Conservation (phyloP, 1,140 invertebrate genomes). For the Drosophila grimshawi region DNA sequence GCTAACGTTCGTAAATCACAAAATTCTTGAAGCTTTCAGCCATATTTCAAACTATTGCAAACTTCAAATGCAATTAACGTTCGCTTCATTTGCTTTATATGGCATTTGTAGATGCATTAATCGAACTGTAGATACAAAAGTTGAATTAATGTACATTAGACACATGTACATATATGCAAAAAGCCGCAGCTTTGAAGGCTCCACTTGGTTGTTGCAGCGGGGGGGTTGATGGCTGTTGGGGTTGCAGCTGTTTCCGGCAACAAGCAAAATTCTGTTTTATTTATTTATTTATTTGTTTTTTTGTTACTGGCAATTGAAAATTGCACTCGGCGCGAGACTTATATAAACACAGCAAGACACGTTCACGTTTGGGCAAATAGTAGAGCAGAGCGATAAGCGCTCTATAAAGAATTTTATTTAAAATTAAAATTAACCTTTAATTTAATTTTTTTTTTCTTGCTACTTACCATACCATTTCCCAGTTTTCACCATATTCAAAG, state of each 20-base stretch:
- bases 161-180: not conserved
- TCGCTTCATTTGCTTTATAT: conserved; percentile 31
- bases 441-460: conserved; percentile 3
- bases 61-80: conserved; percentile 35
- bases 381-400: conserved; percentile 2
- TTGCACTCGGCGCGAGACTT: conserved; percentile 36
- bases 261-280: conserved; percentile 31
- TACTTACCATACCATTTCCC: conserved; percentile 77
- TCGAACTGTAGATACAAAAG: not conserved
- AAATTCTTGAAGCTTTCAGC: conserved; percentile 14
- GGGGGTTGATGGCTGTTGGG: not conserved
- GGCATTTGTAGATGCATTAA: conserved; percentile 7
- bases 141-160: too few relatives aligned
- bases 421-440: not conserved
- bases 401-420: not conserved
- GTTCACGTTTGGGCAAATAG: conserved; percentile 25
- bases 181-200: not conserved
- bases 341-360: conserved; percentile 54
- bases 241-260: conserved; percentile 56
- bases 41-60: conserved; percentile 20
- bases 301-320: conserved; percentile 15
- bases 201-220: not conserved
- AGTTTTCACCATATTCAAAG: conserved; percentile 75
- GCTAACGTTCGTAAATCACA: not conserved
- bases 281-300: not conserved